A percentile compares a stretch with the other conserved stretches of the same genome.
These are phyloP conservation scores for Empidonax alnorum DNA, from an alignment of 2,113 vertebrate genomes.

Conservation along the genomic window DNA sequence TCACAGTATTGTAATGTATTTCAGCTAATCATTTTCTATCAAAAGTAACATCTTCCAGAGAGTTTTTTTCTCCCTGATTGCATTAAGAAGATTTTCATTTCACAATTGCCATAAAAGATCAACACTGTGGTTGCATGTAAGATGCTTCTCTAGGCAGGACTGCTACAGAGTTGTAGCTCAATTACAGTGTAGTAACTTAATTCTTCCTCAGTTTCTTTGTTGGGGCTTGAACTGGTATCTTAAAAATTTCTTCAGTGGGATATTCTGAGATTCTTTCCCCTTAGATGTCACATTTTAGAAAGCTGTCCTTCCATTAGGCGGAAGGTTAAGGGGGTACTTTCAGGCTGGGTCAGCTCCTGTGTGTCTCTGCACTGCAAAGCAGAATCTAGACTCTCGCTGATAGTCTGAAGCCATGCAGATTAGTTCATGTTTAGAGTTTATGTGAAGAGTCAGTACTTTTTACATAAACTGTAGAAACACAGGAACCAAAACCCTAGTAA, in stretches of 20 bases:
- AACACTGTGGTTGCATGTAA: not conserved
- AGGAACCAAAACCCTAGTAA: not conserved
- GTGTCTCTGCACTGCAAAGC: not conserved
- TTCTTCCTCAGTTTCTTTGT: not conserved
- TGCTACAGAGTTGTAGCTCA: not conserved
- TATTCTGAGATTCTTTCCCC: not conserved
- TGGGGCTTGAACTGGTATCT: not conserved
- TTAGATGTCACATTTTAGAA: not conserved
- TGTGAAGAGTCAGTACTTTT: not conserved
- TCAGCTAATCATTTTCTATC: not conserved
- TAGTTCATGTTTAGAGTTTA: not conserved
- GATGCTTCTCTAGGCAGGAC: not conserved
- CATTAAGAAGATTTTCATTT: not conserved
- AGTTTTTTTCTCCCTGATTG: not conserved
- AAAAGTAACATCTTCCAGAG: not conserved
- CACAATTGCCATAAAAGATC: not conserved
- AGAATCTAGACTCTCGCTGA: not conserved
- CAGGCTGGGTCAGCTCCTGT: not conserved
- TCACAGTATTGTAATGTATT: not conserved
- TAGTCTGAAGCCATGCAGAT: not conserved
- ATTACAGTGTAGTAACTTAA: not conserved
- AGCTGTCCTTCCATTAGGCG: not conserved
- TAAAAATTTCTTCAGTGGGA: not conserved
- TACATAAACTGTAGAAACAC: not conserved
- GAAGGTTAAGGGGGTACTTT: not conserved